Evolutionary conservation across 2,113 vertebrate genomes (phyloP).

Genomic region (Clarias macrocephalus): DNA sequence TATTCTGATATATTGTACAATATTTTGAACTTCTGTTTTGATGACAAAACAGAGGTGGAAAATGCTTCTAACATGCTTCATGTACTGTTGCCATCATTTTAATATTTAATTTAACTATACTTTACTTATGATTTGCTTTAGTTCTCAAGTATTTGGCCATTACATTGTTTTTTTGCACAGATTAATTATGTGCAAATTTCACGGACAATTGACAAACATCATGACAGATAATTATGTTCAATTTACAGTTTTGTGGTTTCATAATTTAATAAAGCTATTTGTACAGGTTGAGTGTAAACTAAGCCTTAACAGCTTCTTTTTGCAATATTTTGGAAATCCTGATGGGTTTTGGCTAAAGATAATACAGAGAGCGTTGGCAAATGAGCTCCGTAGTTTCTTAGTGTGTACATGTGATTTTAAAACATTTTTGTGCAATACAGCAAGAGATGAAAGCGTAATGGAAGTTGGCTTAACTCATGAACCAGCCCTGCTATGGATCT

Average conservation of each 20-base stretch:
- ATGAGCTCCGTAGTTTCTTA: slow-evolving; percentile 59
- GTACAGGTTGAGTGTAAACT: not conserved
- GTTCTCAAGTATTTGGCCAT: not conserved
- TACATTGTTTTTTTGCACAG: not conserved
- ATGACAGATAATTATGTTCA: not conserved
- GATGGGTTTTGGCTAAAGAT: slow-evolving; percentile 49
- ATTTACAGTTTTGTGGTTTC: not conserved
- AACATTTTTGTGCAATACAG: slow-evolving; percentile 58
- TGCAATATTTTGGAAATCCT: not conserved
- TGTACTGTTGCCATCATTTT: not conserved
- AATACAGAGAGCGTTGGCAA: slow-evolving; percentile 65
- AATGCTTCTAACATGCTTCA: not conserved
- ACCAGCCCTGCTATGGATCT: slow-evolving; percentile 78
- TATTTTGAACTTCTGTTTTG: not conserved
- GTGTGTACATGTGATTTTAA: slow-evolving; percentile 44
- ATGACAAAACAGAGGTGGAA: not conserved
- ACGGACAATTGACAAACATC: not conserved
- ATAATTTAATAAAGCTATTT: not conserved
- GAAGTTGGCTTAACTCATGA: slow-evolving; percentile 79
- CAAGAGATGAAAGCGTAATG: slow-evolving; percentile 75
- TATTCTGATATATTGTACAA: not conserved
- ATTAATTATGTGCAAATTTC: not conserved
- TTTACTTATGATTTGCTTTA: not conserved
- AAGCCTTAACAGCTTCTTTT: not conserved
- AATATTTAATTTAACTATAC: not conserved